phyloP scores from a whole-genome alignment of 2,797 vertebrate species.

The Acanthornis magna region DNA sequence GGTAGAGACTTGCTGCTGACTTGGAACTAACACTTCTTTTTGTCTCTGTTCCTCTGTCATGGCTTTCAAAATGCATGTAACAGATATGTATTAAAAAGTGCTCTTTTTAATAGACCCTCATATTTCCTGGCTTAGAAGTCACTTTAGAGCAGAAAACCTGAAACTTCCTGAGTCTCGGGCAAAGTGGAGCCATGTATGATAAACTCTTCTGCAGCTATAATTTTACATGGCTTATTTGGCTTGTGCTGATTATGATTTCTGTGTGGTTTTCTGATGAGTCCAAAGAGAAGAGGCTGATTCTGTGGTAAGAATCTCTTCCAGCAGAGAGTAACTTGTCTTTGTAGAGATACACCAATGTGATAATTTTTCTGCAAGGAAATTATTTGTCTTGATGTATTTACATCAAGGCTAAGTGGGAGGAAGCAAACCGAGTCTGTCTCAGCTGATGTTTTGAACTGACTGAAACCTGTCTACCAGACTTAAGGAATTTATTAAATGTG shows the following conservation, averaged over 20 bases:
- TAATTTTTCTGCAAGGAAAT: not conserved
- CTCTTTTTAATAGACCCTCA: not conserved
- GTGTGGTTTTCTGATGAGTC: not conserved
- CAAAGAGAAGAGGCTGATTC: not conserved
- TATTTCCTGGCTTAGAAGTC: not conserved
- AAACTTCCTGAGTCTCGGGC: not conserved
- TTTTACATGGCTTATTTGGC: not conserved
- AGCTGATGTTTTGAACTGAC: not conserved
- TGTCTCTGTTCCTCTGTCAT: not conserved
- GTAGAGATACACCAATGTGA: not conserved
- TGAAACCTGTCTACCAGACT: slow-evolving; percentile 19
- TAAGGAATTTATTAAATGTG: slow-evolving; percentile 5
- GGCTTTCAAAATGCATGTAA: not conserved
- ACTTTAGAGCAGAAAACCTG: not conserved
- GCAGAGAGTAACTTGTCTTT: not conserved
- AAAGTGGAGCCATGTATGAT: not conserved
- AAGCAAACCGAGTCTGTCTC: not conserved
- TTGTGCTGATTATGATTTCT: not conserved
- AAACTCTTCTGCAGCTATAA: not conserved
- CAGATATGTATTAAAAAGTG: not conserved
- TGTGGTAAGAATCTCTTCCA: not conserved
- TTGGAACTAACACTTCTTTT: not conserved
- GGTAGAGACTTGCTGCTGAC: not conserved
- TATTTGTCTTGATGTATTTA: not conserved
- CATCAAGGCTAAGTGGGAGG: not conserved